These are phyloP conservation scores for Turnix velox DNA, from an alignment of 2,113 vertebrate genomes.

Conservation along the genomic window DNA sequence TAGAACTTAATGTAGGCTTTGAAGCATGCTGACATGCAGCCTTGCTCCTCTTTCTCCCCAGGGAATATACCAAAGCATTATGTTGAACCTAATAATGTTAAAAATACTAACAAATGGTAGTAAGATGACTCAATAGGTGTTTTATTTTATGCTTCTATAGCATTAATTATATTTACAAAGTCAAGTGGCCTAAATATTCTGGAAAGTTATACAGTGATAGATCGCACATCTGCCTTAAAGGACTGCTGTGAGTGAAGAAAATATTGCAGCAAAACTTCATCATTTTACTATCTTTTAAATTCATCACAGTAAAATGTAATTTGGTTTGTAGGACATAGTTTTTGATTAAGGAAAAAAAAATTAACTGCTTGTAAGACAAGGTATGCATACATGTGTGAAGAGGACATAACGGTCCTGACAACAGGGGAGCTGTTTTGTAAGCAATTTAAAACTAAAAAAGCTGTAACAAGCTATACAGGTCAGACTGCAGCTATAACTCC, in stretches of 20 bases:
- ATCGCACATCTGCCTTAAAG: not conserved
- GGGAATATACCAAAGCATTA: not conserved
- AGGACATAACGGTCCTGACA: not conserved
- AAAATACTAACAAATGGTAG: not conserved
- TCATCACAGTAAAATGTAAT: not conserved
- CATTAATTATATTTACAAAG: not conserved
- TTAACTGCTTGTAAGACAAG: not conserved
- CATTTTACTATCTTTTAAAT: not conserved
- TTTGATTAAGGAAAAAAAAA: not conserved
- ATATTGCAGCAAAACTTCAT: not conserved
- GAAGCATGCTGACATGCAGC: not conserved
- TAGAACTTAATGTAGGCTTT: not conserved
- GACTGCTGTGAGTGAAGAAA: not conserved
- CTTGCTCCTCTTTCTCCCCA: accelerated
- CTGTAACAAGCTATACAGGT: not conserved
- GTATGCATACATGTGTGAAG: not conserved
- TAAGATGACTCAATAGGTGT: not conserved
- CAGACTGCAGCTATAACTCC: not conserved
- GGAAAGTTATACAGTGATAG: not conserved
- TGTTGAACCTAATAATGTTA: not conserved
- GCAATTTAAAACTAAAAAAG: not conserved
- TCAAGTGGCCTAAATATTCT: not conserved
- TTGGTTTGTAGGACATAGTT: not conserved
- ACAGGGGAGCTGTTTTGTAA: not conserved
- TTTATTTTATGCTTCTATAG: not conserved